These are phyloP conservation scores for Champsocephalus esox DNA, from an alignment of 2,797 vertebrate genomes.

Conservation along the genomic window DNA sequence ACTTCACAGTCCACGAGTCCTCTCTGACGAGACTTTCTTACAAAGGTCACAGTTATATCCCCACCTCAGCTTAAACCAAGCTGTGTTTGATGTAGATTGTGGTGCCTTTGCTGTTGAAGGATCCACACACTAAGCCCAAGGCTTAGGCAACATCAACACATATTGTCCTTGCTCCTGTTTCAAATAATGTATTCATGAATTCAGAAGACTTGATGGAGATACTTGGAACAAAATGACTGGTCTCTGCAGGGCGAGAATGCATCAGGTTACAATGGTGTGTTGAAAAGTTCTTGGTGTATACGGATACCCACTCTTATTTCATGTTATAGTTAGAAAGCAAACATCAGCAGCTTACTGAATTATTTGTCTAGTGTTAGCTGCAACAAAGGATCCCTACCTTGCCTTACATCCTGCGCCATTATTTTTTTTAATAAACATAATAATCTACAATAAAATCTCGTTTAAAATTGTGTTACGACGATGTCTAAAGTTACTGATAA, in stretches of 20 bases:
- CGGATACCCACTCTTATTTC: background rate
- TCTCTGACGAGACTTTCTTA: slow-evolving; percentile 56
- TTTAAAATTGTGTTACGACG: no score
- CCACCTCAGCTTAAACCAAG: slow-evolving; percentile 22
- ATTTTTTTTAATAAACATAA: no score
- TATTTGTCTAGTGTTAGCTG: background rate
- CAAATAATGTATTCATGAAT: slow-evolving; percentile 20
- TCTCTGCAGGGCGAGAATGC: background rate
- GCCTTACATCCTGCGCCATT: background rate
- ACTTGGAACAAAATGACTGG: background rate
- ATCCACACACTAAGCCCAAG: slow-evolving; percentile 18
- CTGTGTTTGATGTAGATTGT: slow-evolving; percentile 50
- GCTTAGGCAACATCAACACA: slow-evolving; percentile 29
- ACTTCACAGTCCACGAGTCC: slow-evolving; percentile 42
- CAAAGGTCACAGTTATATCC: slow-evolving; percentile 49
- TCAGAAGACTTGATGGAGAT: slow-evolving; percentile 5
- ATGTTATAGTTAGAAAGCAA: background rate
- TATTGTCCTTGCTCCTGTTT: slow-evolving; percentile 45
- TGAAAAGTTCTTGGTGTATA: background rate
- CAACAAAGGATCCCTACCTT: background rate
- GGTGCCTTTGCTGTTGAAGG: slow-evolving; percentile 44
- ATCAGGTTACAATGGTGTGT: background rate
- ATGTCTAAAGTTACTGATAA: no score
- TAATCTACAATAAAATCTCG: no score
- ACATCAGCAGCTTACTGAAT: background rate